Evolutionary conservation across 2,888 invertebrate genomes (phyloP).

Genomic region (Synanthedon myopaeformis): DNA sequence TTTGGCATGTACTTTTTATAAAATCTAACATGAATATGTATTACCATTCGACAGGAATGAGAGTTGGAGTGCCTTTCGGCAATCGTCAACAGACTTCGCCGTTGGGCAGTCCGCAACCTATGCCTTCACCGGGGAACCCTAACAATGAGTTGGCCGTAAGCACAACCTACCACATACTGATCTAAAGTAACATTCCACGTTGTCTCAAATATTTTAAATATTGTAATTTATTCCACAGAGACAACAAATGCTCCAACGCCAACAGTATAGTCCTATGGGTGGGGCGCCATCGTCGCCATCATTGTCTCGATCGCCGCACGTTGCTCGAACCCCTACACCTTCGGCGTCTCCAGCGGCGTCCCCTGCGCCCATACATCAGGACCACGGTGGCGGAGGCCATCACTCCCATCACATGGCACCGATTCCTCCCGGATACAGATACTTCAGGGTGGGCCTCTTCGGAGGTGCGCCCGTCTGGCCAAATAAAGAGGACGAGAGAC

Average conservation of each 20-base stretch:
- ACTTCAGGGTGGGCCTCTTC: slow-evolving; percentile 72
- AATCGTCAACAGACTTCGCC: slow-evolving; percentile 60
- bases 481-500: slow-evolving; percentile 43
- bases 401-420: slow-evolving; percentile 69
- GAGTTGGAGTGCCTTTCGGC: slow-evolving; percentile 56
- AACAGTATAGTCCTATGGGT: slow-evolving; percentile 64
- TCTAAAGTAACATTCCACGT: not conserved
- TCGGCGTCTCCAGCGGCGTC: slow-evolving; percentile 53
- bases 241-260: slow-evolving; percentile 59
- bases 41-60: slow-evolving; percentile 35
- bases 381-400: slow-evolving; percentile 47
- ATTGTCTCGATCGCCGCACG: slow-evolving; percentile 68
- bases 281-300: slow-evolving; percentile 71
- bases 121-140: slow-evolving; percentile 60
- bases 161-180: slow-evolving; percentile 6
- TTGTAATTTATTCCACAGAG: slow-evolving; percentile 25
- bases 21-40: too few relatives aligned
- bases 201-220: not conserved
- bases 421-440: slow-evolving; percentile 70
- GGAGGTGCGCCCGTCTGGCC: slow-evolving; percentile 79
- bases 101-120: slow-evolving; percentile 61
- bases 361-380: slow-evolving; percentile 36
- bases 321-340: slow-evolving; percentile 59
- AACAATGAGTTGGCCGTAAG: slow-evolving; percentile 55
- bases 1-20: too few relatives aligned